A percentile compares a stretch with the other conserved stretches of the same genome.
These are phyloP conservation scores for Nezara viridula DNA, from an alignment of 2,888 invertebrate species.

Conservation along the genomic window DNA sequence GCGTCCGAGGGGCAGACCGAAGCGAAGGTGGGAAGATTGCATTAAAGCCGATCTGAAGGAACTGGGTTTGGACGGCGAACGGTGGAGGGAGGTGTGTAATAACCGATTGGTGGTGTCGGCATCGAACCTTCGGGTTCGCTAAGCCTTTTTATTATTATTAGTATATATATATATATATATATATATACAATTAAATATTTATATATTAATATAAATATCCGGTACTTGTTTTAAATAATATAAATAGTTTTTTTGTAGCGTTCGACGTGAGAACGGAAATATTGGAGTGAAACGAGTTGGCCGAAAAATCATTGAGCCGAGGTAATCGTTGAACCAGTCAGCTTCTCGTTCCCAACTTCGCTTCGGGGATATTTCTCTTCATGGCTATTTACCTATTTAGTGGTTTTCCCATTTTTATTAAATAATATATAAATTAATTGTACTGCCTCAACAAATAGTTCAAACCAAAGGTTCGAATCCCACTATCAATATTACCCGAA, in stretches of 20 bases:
- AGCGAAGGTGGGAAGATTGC: too few species aligned
- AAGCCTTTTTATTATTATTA: too few species aligned
- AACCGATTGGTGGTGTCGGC: too few species aligned
- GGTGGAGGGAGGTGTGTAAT: too few species aligned
- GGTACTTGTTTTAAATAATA: not conserved
- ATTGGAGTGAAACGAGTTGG: slow-evolving; percentile 20
- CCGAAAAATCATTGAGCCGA: not conserved
- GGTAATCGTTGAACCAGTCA: not conserved
- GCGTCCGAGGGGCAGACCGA: too few species aligned
- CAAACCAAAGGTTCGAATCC: too few species aligned
- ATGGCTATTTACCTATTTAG: slow-evolving; percentile 4
- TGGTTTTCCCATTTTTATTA: not conserved
- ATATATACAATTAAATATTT: too few species aligned
- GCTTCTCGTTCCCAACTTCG: not conserved
- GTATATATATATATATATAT: too few species aligned
- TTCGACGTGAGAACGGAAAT: not conserved
- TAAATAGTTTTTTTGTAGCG: not conserved
- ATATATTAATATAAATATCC: not conserved
- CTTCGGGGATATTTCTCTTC: not conserved
- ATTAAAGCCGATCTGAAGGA: too few species aligned
- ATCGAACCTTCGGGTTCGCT: too few species aligned
- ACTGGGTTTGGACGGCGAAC: too few species aligned
- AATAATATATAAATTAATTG: not conserved
- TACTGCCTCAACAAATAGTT: not conserved
- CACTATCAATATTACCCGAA: too few species aligned